phyloP scores from a whole-genome alignment of 2,113 vertebrate genomes.

The Ivindomyrus marchei region DNA sequence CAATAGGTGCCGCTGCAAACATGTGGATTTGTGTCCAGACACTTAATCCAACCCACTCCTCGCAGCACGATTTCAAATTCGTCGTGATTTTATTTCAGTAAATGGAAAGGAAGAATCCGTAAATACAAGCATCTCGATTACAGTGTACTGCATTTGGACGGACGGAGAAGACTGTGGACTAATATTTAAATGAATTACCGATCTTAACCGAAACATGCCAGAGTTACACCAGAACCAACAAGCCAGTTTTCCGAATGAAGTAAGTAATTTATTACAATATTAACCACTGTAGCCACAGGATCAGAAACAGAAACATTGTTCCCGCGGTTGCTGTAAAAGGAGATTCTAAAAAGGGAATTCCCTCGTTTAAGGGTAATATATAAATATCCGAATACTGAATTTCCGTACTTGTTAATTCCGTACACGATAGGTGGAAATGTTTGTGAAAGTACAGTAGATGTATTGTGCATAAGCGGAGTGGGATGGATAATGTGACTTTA shows the following conservation, averaged over 20 bases:
- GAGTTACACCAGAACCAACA: background rate
- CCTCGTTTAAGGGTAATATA: background rate
- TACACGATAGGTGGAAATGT: background rate
- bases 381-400: background rate
- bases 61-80: background rate
- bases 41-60: background rate
- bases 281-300: background rate
- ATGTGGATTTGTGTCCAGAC: conserved; percentile 22
- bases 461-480: background rate
- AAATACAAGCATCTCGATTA: background rate
- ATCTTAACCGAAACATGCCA: background rate
- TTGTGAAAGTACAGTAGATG: background rate
- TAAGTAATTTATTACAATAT: background rate
- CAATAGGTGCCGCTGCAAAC: background rate
- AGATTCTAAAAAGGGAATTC: background rate
- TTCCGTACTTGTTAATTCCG: background rate
- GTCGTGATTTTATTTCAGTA: background rate
- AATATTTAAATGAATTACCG: background rate
- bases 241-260: background rate
- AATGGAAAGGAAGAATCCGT: background rate
- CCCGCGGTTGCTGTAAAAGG: background rate
- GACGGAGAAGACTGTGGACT: background rate
- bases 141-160: background rate
- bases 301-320: background rate
- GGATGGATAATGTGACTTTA: background rate